These are phyloP conservation scores for Perithous albicinctus DNA, from an alignment of 2,888 invertebrate species.

Conservation along the genomic window DNA sequence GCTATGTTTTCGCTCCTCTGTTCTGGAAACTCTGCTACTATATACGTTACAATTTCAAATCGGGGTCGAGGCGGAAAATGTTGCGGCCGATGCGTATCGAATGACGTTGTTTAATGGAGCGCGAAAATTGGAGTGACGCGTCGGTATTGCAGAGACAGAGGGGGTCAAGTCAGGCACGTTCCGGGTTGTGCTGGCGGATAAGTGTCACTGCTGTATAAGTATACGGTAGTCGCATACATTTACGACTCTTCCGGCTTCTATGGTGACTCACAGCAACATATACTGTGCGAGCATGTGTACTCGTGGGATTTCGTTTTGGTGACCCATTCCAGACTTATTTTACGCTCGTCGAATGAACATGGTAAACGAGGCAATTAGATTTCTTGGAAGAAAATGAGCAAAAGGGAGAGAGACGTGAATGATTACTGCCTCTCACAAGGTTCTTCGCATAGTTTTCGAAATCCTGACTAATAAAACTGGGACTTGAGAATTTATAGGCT, in stretches of 20 bases:
- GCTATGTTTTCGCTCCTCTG: constrained; percentile 33
- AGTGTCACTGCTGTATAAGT: neutral
- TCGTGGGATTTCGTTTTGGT: neutral
- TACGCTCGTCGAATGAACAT: constrained; percentile 22
- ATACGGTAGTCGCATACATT: neutral
- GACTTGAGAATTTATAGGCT: too few species aligned
- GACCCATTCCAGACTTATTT: constrained; percentile 22
- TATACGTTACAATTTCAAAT: constrained; percentile 12
- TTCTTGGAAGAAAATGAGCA: neutral
- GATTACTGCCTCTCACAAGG: too few species aligned
- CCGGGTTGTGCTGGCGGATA: neutral
- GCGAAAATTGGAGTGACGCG: constrained; percentile 64
- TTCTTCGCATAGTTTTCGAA: too few species aligned
- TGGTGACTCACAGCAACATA: constrained; percentile 8
- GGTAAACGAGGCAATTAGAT: neutral
- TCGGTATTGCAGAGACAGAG: constrained; percentile 5
- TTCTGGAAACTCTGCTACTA: constrained; percentile 55
- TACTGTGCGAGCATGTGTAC: neutral
- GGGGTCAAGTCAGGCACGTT: constrained; percentile 19
- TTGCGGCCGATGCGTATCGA: constrained; percentile 65
- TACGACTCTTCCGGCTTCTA: neutral
- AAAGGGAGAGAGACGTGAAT: too few species aligned
- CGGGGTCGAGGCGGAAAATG: constrained; percentile 55
- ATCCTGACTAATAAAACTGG: too few species aligned
- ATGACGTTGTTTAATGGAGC: constrained; percentile 69